These are phyloP conservation scores for Syrista parreyssii DNA, from an alignment of 2,888 invertebrate genomes.

Conservation along the genomic window DNA sequence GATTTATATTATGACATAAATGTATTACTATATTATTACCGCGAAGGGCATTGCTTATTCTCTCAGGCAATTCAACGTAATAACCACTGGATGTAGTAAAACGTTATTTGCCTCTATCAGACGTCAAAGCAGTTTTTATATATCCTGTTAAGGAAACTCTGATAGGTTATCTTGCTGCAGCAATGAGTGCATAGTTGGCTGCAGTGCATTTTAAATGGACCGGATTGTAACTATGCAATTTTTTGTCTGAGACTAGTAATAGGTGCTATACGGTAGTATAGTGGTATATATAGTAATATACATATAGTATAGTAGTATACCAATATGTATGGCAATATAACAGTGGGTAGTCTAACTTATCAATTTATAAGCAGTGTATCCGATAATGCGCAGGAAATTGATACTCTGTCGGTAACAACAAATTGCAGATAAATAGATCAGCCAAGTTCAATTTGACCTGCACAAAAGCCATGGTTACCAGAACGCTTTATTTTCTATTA, in stretches of 20 bases:
- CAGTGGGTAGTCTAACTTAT: not conserved
- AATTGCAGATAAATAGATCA: not conserved
- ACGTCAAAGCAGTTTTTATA: conserved; percentile 26
- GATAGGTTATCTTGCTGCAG: not conserved
- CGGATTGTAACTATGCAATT: not conserved
- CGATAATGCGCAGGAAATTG: not conserved
- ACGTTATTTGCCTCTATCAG: conserved; percentile 48
- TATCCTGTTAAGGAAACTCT: conserved; percentile 36
- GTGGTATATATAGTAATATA: too few relatives aligned
- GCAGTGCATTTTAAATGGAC: too few relatives aligned
- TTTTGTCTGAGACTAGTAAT: not conserved
- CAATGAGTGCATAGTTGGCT: too few relatives aligned
- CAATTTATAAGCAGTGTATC: not conserved
- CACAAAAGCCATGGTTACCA: too few relatives aligned
- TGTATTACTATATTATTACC: too few relatives aligned
- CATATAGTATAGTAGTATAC: not conserved
- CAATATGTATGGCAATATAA: not conserved
- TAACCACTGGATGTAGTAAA: conserved; percentile 36
- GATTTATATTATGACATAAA: not conserved
- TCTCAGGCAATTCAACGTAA: conserved; percentile 31
- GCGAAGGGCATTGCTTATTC: conserved; percentile 18
- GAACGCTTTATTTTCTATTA: too few relatives aligned
- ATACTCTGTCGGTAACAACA: not conserved
- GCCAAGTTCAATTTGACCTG: not conserved
- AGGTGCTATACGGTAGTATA: not conserved